A percentile compares a stretch with the other conserved stretches of the same genome.
These are phyloP conservation scores for Choreutis nemorana DNA, from an alignment of 2,888 invertebrate genomes.

Conservation along the genomic window DNA sequence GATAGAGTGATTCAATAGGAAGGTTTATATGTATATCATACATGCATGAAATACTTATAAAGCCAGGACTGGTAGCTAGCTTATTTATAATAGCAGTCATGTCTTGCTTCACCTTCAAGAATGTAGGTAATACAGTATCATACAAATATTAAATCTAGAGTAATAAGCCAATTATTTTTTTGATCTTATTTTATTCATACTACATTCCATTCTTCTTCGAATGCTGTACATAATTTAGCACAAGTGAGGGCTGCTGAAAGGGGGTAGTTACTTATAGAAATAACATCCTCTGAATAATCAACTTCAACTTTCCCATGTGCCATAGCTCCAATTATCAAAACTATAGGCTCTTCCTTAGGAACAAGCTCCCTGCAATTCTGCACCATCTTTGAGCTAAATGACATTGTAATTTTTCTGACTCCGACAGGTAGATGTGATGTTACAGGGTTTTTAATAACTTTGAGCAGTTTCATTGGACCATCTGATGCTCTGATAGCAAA, in stretches of 20 bases:
- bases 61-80: too few species aligned
- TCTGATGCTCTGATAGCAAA: slow-evolving; percentile 91
- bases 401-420: slow-evolving; percentile 88
- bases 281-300: slow-evolving; percentile 90
- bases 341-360: slow-evolving; percentile 83
- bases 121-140: too few species aligned
- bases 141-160: too few species aligned
- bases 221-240: slow-evolving; percentile 92
- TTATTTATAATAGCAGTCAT: too few species aligned
- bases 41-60: too few species aligned
- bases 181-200: slow-evolving; percentile 59
- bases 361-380: slow-evolving; percentile 79
- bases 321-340: slow-evolving; percentile 94
- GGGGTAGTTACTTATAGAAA: slow-evolving; percentile 96
- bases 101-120: too few species aligned
- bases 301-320: slow-evolving; percentile 91
- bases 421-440: slow-evolving; percentile 95
- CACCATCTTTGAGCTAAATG: slow-evolving; percentile 81
- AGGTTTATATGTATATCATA: too few species aligned
- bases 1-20: too few species aligned
- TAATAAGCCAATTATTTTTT: too few species aligned
- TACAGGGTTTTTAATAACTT: slow-evolving; percentile 97
- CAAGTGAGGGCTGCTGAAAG: slow-evolving; percentile 96
- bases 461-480: slow-evolving; percentile 86
- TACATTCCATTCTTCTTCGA: slow-evolving; percentile 93